These are phyloP conservation scores for Pherbina coryleti DNA, from an alignment of 2,888 invertebrate genomes.

Conservation along the genomic window DNA sequence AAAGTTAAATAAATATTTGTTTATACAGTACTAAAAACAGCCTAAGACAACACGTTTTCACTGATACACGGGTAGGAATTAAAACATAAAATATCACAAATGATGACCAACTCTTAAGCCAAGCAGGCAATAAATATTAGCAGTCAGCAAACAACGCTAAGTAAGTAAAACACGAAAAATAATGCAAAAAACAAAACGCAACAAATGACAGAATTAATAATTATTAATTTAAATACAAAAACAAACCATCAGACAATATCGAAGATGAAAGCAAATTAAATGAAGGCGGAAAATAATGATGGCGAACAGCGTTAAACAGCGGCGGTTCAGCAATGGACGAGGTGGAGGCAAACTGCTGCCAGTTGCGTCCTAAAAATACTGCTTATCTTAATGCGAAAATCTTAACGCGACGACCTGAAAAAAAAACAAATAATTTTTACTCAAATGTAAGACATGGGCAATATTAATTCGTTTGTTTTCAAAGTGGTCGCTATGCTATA, in stretches of 20 bases:
- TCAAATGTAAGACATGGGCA: conserved; percentile 14
- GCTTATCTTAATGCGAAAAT: conserved; percentile 29
- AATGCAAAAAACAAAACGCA: conserved; percentile 14
- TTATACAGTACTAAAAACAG: background rate
- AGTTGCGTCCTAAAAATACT: background rate
- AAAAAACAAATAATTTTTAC: background rate
- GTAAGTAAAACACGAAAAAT: conserved; percentile 17
- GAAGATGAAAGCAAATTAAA: background rate
- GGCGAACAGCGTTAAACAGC: background rate
- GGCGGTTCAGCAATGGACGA: background rate
- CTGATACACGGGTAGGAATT: conserved; percentile 10
- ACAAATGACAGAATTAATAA: conserved; percentile 35
- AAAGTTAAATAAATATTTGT: conserved; percentile 3
- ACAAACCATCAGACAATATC: background rate
- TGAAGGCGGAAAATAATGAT: background rate
- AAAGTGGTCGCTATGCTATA: background rate
- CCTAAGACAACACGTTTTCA: conserved; percentile 17
- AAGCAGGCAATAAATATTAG: conserved; percentile 30
- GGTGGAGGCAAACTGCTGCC: background rate
- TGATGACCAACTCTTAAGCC: background rate
- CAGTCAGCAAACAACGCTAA: background rate
- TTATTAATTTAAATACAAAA: conserved; percentile 23
- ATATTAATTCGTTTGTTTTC: background rate
- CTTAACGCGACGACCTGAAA: background rate
- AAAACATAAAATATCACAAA: conserved; percentile 23